Evolutionary conservation across 1,140 invertebrate genomes (phyloP).

Genomic region (Samia ricini): DNA sequence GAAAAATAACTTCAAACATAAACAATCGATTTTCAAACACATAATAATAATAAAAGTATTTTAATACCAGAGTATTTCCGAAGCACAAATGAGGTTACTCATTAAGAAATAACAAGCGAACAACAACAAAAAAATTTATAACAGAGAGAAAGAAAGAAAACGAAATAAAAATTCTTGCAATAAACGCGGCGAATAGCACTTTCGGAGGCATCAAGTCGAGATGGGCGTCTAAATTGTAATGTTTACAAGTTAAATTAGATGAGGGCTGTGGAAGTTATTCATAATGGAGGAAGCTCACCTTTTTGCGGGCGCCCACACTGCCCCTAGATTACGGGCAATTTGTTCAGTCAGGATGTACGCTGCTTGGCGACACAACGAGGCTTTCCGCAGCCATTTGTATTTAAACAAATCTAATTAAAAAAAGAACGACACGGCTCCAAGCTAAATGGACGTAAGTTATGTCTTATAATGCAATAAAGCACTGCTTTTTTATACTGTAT

Average conservation of each 20-base stretch:
- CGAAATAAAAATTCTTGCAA: constrained; percentile 41
- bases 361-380: not conserved
- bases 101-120: constrained; percentile 44
- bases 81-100: constrained; percentile 32
- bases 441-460: not conserved
- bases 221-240: constrained; percentile 54
- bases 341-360: constrained; percentile 24
- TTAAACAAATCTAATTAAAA: not conserved
- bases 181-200: constrained; percentile 49
- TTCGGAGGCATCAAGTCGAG: constrained; percentile 48
- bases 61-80: not conserved
- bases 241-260: constrained; percentile 63
- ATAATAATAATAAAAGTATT: not conserved
- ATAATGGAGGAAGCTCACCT: constrained; percentile 46
- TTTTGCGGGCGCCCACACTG: constrained; percentile 32
- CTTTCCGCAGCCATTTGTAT: not conserved
- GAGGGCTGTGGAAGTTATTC: constrained; percentile 48
- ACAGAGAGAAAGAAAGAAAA: constrained; percentile 24
- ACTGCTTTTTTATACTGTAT: no score
- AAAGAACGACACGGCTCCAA: not conserved
- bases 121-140: constrained; percentile 30
- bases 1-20: no score
- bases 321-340: constrained; percentile 45
- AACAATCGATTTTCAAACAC: not conserved
- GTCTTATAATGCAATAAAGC: no score